phyloP scores from a whole-genome alignment of 1,140 invertebrate species.

The Drosophila nebulosa region DNA sequence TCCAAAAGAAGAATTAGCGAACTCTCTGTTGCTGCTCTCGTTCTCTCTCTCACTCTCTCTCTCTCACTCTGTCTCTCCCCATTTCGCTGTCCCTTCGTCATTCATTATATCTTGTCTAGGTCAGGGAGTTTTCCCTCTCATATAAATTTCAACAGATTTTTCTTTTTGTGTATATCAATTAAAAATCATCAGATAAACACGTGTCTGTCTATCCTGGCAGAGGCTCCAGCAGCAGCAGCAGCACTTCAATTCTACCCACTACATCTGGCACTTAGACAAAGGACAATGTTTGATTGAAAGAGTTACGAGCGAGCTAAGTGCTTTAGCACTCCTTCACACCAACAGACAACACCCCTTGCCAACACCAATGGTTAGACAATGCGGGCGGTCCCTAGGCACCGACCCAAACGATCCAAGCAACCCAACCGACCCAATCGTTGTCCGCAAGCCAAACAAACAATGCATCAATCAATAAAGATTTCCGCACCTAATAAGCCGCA shows the following conservation, averaged over 20 bases:
- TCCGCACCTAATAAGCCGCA: conserved; percentile 76
- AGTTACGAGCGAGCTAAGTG: conserved; percentile 57
- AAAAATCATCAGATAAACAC: conserved; percentile 21
- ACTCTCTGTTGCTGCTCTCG: too few relatives aligned
- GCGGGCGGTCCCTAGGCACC: conserved; percentile 42
- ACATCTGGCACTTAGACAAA: conserved; percentile 51
- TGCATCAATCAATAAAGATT: conserved; percentile 78
- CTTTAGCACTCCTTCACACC: conserved; percentile 25
- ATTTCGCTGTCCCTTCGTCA: not conserved
- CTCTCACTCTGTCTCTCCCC: too few relatives aligned
- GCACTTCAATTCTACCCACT: not conserved
- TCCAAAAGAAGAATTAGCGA: not conserved
- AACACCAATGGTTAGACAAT: conserved; percentile 23
- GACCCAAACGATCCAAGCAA: too few relatives aligned
- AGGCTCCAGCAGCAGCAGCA: too few relatives aligned
- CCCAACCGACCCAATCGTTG: conserved; percentile 8
- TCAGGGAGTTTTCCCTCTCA: not conserved
- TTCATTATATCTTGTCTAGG: conserved; percentile 4
- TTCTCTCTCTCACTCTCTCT: too few relatives aligned
- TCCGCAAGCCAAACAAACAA: conserved; percentile 70
- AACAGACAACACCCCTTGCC: not conserved
- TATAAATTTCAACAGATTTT: not conserved
- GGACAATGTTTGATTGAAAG: conserved; percentile 55
- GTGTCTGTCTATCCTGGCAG: conserved; percentile 6
- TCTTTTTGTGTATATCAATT: conserved; percentile 11